These are phyloP conservation scores for Passer domesticus DNA, from an alignment of 2,113 vertebrate species.

Conservation along the genomic window DNA sequence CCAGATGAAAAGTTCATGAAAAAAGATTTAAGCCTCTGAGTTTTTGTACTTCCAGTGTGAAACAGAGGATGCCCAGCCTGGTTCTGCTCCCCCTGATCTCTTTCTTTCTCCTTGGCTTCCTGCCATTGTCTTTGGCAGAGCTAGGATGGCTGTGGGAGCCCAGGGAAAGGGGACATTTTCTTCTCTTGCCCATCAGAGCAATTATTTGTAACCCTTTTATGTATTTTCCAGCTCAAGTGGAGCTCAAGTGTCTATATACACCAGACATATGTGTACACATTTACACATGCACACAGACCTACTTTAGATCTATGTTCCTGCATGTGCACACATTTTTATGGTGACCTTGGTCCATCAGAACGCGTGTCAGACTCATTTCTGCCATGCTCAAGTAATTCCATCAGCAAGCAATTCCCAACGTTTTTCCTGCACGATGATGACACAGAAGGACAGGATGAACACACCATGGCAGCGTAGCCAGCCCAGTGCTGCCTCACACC, in stretches of 20 bases:
- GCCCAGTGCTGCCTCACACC: not conserved
- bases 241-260: not conserved
- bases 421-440: not conserved
- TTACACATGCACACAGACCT: not conserved
- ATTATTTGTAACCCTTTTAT: not conserved
- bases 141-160: not conserved
- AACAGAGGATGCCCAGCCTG: not conserved
- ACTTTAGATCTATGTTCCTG: not conserved
- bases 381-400: not conserved
- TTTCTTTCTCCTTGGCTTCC: slow-evolving; percentile 13
- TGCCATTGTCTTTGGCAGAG: slow-evolving; percentile 29
- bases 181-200: not conserved
- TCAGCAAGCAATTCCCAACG: not conserved
- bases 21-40: not conserved
- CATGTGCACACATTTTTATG: not conserved
- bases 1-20: not conserved
- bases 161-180: not conserved
- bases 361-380: not conserved
- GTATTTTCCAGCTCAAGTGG: not conserved
- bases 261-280: rapidly evolving
- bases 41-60: not conserved
- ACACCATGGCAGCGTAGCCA: rapidly evolving
- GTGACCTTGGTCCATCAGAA: not conserved
- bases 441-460: not conserved
- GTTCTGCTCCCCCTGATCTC: not conserved